Percentiles rank a stretch among this genome's conserved stretches.
These are phyloP conservation scores for honey bee (Apis mellifera) DNA, from an alignment of 1,140 invertebrate species.

Conservation along the genomic window Amel_HAv3.1 CM009941.2:2694001-2694500, in stretches of 20 bases:
- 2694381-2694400: background rate
- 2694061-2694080: background rate
- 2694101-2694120: background rate
- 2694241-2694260: too few relatives aligned
- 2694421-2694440: constrained; percentile 1
- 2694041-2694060: background rate
- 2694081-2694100: background rate
- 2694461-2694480: background rate
- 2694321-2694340: background rate
- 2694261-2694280: background rate
- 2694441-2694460: background rate
- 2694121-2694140: background rate
- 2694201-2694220: background rate
- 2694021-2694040: background rate
- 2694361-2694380: background rate
- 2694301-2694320: background rate
- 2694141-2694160: background rate
- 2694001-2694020: too few relatives aligned
- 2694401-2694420: background rate
- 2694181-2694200: background rate
- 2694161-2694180: background rate
- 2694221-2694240: background rate
- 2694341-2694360: background rate
- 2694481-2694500: background rate
- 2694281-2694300: too few relatives aligned